Conservation (phyloP, 2,797 vertebrate species). For the Poeciliopsis turneri region DNA sequence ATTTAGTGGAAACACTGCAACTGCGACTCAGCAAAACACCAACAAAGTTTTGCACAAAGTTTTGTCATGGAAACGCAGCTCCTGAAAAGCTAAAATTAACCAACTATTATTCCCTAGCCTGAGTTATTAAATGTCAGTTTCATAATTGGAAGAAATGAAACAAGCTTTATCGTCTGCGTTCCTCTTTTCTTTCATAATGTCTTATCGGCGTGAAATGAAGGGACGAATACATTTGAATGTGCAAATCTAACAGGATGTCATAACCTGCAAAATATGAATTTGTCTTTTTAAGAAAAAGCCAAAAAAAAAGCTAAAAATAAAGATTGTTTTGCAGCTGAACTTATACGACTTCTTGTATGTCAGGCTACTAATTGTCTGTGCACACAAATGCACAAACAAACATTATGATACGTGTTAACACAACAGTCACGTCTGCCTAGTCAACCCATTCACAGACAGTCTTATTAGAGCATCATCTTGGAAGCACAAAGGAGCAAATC, state of each 20-base stretch:
- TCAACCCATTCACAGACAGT: constrained; percentile 31
- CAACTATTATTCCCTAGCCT: neutral
- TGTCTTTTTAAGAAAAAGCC: neutral
- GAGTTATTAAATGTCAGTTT: neutral
- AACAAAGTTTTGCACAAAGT: too few species aligned
- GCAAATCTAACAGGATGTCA: neutral
- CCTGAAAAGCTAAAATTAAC: neutral
- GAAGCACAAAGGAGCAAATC: constrained; percentile 82
- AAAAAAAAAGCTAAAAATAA: neutral
- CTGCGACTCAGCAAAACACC: too few species aligned
- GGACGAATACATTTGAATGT: neutral
- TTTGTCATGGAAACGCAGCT: too few species aligned
- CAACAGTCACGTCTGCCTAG: constrained; percentile 63
- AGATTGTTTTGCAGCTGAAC: neutral
- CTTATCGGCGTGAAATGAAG: neutral
- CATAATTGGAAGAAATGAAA: neutral
- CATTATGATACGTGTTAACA: constrained; percentile 35
- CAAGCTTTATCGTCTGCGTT: neutral
- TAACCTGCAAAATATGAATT: neutral
- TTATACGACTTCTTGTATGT: neutral
- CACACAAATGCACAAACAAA: constrained; percentile 29
- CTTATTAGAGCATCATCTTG: constrained; percentile 62
- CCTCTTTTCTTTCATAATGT: neutral
- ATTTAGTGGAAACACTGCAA: neutral
- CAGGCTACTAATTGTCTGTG: constrained; percentile 27